Evolutionary conservation across 2,797 vertebrate species (phyloP).

Genomic region (Paratrypauchen microcephalus): DNA sequence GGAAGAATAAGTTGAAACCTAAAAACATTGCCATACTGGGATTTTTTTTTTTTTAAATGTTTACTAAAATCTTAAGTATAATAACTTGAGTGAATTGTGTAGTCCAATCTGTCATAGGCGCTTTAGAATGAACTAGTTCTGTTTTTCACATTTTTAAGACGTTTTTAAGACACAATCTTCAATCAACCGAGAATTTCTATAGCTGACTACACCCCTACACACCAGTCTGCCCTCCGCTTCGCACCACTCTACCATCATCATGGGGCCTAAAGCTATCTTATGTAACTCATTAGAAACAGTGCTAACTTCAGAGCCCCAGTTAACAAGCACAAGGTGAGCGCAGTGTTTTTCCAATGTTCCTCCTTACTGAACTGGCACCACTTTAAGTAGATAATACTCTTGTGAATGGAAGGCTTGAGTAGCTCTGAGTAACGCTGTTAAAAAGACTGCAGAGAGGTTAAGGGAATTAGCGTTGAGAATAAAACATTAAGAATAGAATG

Average conservation of each 20-base stretch:
- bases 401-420: constrained; percentile 22
- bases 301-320: constrained; percentile 38
- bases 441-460: constrained; percentile 31
- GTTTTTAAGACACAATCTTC: no score
- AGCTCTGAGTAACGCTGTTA: constrained; percentile 42
- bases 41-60: no score
- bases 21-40: no score
- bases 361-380: constrained; percentile 17
- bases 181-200: no score
- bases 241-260: constrained; percentile 12
- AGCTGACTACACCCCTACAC: no score
- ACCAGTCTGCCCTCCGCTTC: no score
- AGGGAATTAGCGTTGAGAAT: constrained; percentile 47
- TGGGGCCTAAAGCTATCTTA: constrained; percentile 40
- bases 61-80: no score
- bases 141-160: no score
- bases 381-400: constrained; percentile 31
- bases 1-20: no score
- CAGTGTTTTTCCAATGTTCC: constrained; percentile 32
- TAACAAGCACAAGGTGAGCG: constrained; percentile 17
- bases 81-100: no score
- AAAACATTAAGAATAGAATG: constrained; percentile 40
- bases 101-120: no score
- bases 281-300: constrained; percentile 40
- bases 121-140: no score